Evolutionary conservation across 2,797 vertebrate species (phyloP), one percentile per base, ranked within the genome.

Genomic region (Pipistrellus pygmaeus): DNA sequence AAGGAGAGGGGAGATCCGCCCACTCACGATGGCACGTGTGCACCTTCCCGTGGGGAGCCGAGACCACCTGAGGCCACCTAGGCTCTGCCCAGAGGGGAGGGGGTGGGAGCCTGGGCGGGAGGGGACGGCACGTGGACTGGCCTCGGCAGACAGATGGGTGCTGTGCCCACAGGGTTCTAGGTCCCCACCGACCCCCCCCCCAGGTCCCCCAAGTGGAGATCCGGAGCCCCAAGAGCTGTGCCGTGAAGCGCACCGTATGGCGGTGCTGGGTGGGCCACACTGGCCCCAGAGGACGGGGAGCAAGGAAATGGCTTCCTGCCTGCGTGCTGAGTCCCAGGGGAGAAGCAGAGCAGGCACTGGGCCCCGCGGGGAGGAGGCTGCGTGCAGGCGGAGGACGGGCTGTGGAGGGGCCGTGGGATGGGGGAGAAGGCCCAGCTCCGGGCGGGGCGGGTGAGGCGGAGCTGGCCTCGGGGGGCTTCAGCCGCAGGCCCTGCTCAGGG

Each of bases 21-120:
- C 62, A 35, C 15, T 20, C 2, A 4, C 38, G 60, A 6, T 32
- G 1, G 0, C 38, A 2, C 3, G 0, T 0, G 25, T n/a, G 38
- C 51, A 2, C 75, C 62, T 2, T 18, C 27, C 11, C 3, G 1
- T 2, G 77, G 23, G 66, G 11, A 81, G 64, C 20, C 46, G 62
- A 57, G 51, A 14, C n/a, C 14, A 1, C n/a, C 25, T 0, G 13
- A 71, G n/a, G 15, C 32, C 20, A 0, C 14, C 9, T 10, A 4
- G 3, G 15, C 11, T n/a, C 57, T 32, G 55, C 4, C 38, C 38
- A 44, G 44, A 11, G 8, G 55, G 25, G 35, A 0, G 38, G 25
- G 11, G 15, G 3, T 4, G 30, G 25, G 27, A 44, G 10, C 9
- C 13, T 5, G 5, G 20, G 20, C 32, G 2, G 0, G 30, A 46